These are phyloP conservation scores for Cynopterus sphinx DNA, from an alignment of 2,797 vertebrate genomes.

Conservation along the genomic window DNA sequence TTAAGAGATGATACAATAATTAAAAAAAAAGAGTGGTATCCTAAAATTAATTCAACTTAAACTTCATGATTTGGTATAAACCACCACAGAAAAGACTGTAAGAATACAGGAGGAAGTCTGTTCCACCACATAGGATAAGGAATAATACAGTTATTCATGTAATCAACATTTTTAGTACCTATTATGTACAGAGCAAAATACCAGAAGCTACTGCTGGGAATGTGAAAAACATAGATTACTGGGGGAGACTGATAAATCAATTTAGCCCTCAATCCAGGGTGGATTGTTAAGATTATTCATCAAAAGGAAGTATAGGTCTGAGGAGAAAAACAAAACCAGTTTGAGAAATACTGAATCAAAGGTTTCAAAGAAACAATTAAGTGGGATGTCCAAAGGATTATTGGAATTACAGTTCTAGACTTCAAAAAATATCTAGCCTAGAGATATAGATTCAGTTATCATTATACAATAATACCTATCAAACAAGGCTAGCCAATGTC, in stretches of 20 bases:
- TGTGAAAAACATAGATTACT: background rate
- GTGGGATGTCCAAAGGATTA: background rate
- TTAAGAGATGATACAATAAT: background rate
- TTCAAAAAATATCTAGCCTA: constrained; percentile 5
- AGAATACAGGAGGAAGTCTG: constrained; percentile 2
- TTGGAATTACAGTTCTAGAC: background rate
- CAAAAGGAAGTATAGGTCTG: background rate
- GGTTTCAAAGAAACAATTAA: constrained; percentile 25
- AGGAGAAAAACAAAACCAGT: background rate
- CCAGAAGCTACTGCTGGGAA: background rate
- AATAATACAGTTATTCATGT: background rate
- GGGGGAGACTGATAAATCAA: background rate
- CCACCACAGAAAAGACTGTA: background rate
- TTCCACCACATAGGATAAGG: background rate
- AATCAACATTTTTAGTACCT: background rate
- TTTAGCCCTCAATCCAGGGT: background rate
- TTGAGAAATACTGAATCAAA: constrained; percentile 27
- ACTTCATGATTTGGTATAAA: background rate
- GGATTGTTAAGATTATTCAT: background rate
- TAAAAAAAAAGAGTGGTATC: background rate
- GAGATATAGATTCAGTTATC: background rate
- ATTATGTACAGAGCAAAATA: background rate
- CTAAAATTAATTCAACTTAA: constrained; percentile 31
- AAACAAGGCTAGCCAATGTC: background rate
- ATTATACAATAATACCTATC: background rate